Conservation (phyloP, 2,888 invertebrate species). For the Harpalus rubripes region DNA sequence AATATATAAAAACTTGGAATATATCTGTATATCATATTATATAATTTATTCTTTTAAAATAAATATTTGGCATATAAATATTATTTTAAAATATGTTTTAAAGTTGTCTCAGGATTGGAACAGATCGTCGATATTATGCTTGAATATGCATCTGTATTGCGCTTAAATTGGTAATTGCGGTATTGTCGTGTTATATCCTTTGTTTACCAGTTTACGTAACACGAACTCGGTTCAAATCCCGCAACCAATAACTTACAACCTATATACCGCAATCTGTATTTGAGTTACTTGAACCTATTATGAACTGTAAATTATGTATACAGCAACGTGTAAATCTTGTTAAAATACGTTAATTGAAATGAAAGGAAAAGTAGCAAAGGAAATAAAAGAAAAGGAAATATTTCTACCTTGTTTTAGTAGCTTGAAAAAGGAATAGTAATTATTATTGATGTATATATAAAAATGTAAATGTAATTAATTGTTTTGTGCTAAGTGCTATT, state of each 20-base stretch:
- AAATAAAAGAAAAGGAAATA: neutral
- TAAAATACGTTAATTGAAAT: neutral
- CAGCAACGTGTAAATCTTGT: neutral
- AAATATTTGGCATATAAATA: too few relatives aligned
- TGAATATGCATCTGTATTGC: neutral
- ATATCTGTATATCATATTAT: too few relatives aligned
- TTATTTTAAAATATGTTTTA: too few relatives aligned
- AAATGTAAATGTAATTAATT: neutral
- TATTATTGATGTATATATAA: constrained; percentile 4
- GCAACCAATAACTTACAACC: neutral
- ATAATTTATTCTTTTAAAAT: too few relatives aligned
- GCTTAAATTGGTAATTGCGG: neutral
- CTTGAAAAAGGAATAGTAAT: neutral
- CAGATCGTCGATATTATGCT: too few relatives aligned
- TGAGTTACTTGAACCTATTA: neutral
- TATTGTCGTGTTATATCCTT: neutral
- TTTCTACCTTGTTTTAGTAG: neutral
- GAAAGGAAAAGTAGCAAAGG: neutral
- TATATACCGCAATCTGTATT: neutral
- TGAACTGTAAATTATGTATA: neutral
- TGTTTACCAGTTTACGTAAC: neutral
- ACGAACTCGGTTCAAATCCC: neutral
- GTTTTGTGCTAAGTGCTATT: neutral
- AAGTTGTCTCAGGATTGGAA: too few relatives aligned
- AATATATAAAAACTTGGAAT: too few relatives aligned